Evolutionary conservation across 1,140 invertebrate genomes (phyloP), one percentile per base, ranked within the genome.

Genomic region (Planococcus citri): DNA sequence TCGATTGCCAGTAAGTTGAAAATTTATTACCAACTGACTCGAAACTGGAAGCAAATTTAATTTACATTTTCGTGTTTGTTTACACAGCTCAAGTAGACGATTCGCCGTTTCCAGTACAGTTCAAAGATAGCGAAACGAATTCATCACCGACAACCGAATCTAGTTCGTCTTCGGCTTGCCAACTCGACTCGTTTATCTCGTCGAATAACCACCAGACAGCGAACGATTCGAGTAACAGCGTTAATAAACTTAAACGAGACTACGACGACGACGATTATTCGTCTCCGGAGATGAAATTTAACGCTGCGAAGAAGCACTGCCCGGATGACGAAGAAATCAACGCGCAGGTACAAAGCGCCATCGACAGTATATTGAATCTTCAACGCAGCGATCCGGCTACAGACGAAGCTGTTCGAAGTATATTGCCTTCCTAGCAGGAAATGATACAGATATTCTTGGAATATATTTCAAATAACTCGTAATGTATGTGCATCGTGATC

Each of bases 341-440:
- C 70, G 85, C 87, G 10, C 88, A 90, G 75, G 87, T 89, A 41
- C 87, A 89, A 76, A 87, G 85, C 72, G 88, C 88, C 67, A 89
- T 89, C 70, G 87, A 89, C 74, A 88, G 86, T 74, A 89, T 90
- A 74, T 79, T 89, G 27, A 89, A 88, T 77, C 77, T 89, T 71
- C 87, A 88, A 74, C 73, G 74, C 33, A 71, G 73, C 68, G 80
- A 83, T 73, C 75, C 78, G 69, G 78, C 80, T 58, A 76, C 83
- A 67, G 82, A 83, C 71, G 82, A 83, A 76, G 81, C 83, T 69
- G 82, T 84, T 37, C 77, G 81, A 20, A 83, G 80, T 74, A 84
- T 84, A 69, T 75, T 83, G 71, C 78, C 80, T 75, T 81, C 80
- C 79, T 82, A 71, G 71, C 71, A 69, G 25, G 60, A 64, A 64